phyloP scores from a whole-genome alignment of 1,140 invertebrate genomes.

The Aphis craccivora region DNA sequence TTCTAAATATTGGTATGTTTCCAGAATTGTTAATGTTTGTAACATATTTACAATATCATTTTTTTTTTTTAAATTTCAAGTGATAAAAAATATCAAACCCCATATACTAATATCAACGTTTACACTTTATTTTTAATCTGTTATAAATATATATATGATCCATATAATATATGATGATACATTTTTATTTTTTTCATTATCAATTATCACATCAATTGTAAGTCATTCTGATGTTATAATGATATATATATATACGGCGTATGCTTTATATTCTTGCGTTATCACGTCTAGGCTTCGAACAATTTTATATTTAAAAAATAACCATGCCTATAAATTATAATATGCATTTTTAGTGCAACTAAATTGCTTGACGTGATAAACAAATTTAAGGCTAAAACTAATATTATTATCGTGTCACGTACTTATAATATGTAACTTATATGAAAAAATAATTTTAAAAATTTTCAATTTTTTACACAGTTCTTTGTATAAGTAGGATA shows the following conservation, averaged over 20 bases:
- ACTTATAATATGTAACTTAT: background rate
- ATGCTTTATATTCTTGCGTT: background rate
- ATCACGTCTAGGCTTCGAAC: background rate
- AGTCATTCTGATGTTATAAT: background rate
- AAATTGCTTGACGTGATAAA: background rate
- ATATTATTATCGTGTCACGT: background rate
- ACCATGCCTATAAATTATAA: background rate
- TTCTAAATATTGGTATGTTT: conserved; percentile 40
- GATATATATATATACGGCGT: background rate
- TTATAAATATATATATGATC: too few relatives aligned
- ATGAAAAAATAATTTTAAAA: background rate
- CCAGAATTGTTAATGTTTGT: conserved; percentile 29
- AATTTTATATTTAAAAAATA: background rate
- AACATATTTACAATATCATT: background rate
- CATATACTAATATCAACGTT: background rate
- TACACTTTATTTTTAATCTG: background rate
- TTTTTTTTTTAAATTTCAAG: background rate
- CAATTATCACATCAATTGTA: background rate
- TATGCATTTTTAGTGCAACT: background rate
- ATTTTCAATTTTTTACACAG: background rate
- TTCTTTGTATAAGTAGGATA: background rate
- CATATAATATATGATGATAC: background rate
- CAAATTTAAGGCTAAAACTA: background rate
- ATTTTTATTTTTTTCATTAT: background rate
- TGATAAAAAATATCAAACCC: background rate